phyloP scores from a whole-genome alignment of 2,113 vertebrate species.

The Numenius arquata region DNA sequence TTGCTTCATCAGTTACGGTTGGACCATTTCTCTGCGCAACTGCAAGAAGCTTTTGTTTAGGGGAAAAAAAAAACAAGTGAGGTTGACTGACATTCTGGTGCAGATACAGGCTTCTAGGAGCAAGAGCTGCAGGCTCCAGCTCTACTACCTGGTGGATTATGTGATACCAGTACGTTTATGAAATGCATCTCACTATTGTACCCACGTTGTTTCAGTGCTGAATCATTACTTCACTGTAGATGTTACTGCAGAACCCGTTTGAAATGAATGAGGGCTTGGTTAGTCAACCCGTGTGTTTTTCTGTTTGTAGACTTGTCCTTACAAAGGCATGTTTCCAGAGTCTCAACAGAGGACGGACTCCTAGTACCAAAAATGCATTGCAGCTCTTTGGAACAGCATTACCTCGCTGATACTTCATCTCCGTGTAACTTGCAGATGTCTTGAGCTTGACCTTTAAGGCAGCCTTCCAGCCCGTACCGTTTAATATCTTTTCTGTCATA shows the following conservation, averaged over 20 bases:
- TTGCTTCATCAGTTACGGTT: not conserved
- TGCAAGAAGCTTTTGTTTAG: not conserved
- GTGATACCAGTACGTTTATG: not conserved
- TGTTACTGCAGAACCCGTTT: not conserved
- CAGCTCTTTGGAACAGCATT: not conserved
- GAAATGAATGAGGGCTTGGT: not conserved
- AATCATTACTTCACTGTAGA: not conserved
- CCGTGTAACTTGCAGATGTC: not conserved
- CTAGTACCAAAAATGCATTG: not conserved
- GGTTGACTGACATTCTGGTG: not conserved
- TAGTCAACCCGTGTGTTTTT: not conserved
- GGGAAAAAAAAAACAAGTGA: not conserved
- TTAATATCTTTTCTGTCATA: not conserved
- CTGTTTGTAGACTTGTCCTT: not conserved
- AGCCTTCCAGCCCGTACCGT: not conserved
- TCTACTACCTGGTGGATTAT: not conserved
- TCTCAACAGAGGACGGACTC: not conserved
- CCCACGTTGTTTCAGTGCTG: not conserved
- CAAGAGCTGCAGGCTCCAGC: not conserved
- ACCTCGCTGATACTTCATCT: not conserved
- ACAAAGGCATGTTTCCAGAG: not conserved
- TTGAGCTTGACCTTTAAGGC: not conserved
- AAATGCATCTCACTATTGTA: fast-evolving
- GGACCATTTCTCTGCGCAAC: not conserved
- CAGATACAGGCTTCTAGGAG: not conserved